phyloP scores from a whole-genome alignment of 1,140 invertebrate genomes.

The Harlomillsia oculata region DNA sequence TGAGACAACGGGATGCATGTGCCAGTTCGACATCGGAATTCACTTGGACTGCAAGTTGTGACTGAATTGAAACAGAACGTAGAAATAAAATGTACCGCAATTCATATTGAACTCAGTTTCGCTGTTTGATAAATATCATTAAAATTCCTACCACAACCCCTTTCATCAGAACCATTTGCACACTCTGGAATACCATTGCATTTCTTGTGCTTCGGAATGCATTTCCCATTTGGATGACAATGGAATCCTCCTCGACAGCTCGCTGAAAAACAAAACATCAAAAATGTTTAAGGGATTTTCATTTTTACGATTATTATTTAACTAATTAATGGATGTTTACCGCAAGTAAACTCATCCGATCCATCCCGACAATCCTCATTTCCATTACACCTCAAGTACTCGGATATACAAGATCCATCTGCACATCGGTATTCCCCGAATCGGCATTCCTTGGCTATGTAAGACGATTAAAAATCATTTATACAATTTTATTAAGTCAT shows the following conservation, averaged over 20 bases:
- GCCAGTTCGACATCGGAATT: too few relatives aligned
- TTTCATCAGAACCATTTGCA: slow-evolving; percentile 16
- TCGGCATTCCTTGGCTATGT: slow-evolving; percentile 17
- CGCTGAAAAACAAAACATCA: background rate
- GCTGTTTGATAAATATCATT: background rate
- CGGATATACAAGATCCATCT: slow-evolving; percentile 39
- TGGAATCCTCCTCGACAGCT: slow-evolving; percentile 11
- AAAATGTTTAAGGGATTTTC: background rate
- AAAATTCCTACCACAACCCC: slow-evolving; percentile 1
- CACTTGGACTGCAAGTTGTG: too few relatives aligned
- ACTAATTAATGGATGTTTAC: slow-evolving; percentile 15
- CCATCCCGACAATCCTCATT: slow-evolving; percentile 41
- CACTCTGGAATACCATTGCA: slow-evolving; percentile 46
- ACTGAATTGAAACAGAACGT: background rate
- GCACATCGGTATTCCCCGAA: slow-evolving; percentile 34
- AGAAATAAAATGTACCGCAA: too few relatives aligned
- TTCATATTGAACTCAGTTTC: too few relatives aligned
- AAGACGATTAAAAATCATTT: too few relatives aligned
- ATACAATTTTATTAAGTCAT: too few relatives aligned
- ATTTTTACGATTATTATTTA: too few relatives aligned
- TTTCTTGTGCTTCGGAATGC: slow-evolving; percentile 49
- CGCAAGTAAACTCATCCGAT: slow-evolving; percentile 42
- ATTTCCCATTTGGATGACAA: slow-evolving; percentile 51
- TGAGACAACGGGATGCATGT: too few relatives aligned
- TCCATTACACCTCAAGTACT: slow-evolving; percentile 40